Base-by-base conservation (phyloP, 1,140 invertebrate genomes). In the Nymphalis io region DNA sequence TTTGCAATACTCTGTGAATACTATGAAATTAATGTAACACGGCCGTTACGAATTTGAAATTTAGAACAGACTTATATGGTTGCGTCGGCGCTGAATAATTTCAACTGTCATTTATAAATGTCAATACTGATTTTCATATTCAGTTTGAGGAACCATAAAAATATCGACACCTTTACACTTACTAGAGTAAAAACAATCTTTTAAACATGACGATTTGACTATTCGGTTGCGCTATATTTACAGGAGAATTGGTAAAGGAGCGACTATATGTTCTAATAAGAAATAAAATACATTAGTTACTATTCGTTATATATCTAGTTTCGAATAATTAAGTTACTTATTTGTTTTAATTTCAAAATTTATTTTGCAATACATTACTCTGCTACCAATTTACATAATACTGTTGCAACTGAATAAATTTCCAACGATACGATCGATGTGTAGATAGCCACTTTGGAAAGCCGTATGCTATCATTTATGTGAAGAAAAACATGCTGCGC, bases 11-110 rank as follows among this genome's bases (percentile, higher is more conserved):
- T 58, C 40, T 60, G 59, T 71, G 57, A 66, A 72, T 75, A 75
- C 70, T 75, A 82, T 78, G 73, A 83, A 79, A 84, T 82, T 74
- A 85, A 84, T 88, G 84, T 86, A 88, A 83, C 78, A 81, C 77
- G 80, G 79, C 77, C 79, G 79, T 78, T 79, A 76, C 75, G 68
- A 69, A 86, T 85, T 84, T 87, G 72, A 87, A 88, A 87, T 88
- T 83, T 82, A 87, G 82, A 87, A 70, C 81, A 87, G 75, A 79
- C 18, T 51, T 48, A 73, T 63, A 69, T 75, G 70, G 84, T 87
- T 82, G 83, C 81, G 79, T 73, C 66, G 78, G 55, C 51, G 53
- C 74, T 78, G 80, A 82, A 85, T 85, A 82, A 77, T 81, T 81
- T 73, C 69, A 72, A 73, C 63, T 74, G 80, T 74, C 80, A 84